Evolutionary conservation across 2,888 invertebrate genomes (phyloP), one percentile per base, ranked within the genome.

Genomic region (Nebria brevicollis): DNA sequence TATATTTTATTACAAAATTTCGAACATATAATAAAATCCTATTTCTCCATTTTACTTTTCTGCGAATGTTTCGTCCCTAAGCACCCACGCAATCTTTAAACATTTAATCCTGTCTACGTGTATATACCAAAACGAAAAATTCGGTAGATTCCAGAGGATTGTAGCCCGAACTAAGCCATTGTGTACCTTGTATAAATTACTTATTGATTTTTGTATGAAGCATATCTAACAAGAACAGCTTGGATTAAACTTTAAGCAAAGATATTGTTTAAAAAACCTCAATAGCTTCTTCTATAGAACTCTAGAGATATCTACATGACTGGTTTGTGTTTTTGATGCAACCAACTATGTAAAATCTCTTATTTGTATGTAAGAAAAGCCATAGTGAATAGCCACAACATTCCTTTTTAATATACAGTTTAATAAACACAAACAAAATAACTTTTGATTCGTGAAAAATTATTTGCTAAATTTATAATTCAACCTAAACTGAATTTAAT

Each of bases 161-260:
- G 20, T 70, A 26, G 25, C 10, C 8, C 25, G 70, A 26, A 70
- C 70, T 70, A 70, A 70, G 34, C 26, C 26, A 70, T 20, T 70
- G 70, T 70, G 70, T 70, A 70, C 70, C 20, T 70, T 70, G 70
- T 70, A 25, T 70, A 54, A 54, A 54, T 54, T 54, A 26, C 70
- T 20, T 70, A 70, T 70, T 70, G 70, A 70, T 70, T 70, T 70
- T 70, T 54, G 54, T 54, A 2, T 70, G 6, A 25, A 70, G 70
- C 70, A 70, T 26, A 70, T 26, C 25, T 70, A 54, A 34, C 70
- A 34, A 34, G 34, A 70, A 70, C 70, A 70, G 70, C 70, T 70
- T 54, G 20, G 70, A 70, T 34, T n/a, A 34, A 70, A 70, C 70
- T 70, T 70, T 70, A 11, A 25, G 10, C 10, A 70, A 70, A 70